Conservation (phyloP, 1,140 invertebrate species). For the Limonius californicus region DNA sequence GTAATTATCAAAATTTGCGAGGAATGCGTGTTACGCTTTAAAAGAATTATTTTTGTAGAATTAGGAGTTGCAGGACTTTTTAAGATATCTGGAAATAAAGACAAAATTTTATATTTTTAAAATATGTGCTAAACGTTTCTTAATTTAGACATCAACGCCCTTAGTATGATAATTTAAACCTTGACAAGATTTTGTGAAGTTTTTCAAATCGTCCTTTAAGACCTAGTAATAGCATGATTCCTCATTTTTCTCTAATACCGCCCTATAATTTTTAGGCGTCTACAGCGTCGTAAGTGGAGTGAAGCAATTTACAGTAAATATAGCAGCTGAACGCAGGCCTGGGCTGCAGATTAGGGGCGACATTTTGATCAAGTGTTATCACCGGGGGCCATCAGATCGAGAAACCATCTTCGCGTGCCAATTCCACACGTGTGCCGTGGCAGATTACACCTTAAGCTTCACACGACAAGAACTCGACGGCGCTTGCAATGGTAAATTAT, state of each 20-base stretch:
- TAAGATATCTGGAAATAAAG: too few relatives aligned
- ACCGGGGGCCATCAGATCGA: conserved; percentile 56
- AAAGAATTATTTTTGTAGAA: too few relatives aligned
- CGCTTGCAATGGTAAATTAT: conserved; percentile 67
- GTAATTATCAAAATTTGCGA: too few relatives aligned
- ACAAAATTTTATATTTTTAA: not conserved
- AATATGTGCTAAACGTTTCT: too few relatives aligned
- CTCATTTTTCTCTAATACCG: not conserved
- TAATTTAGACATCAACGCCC: too few relatives aligned
- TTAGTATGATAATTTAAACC: too few relatives aligned
- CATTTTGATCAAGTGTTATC: conserved; percentile 86
- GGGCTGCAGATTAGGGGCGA: conserved; percentile 79
- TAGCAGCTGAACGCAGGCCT: conserved; percentile 56
- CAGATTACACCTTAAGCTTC: conserved; percentile 78
- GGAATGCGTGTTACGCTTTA: too few relatives aligned
- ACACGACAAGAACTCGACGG: conserved; percentile 81
- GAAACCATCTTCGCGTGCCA: conserved; percentile 75
- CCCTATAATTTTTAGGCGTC: conserved; percentile 51
- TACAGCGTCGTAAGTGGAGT: conserved; percentile 65
- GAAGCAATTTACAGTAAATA: conserved; percentile 66
- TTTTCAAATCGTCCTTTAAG: too few relatives aligned
- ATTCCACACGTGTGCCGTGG: conserved; percentile 90
- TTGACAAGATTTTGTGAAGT: too few relatives aligned
- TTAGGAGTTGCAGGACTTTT: too few relatives aligned
- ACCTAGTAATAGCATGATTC: too few relatives aligned